Evolutionary conservation across 1,140 invertebrate species (phyloP).

Genomic region (Trachelipus rathkii): DNA sequence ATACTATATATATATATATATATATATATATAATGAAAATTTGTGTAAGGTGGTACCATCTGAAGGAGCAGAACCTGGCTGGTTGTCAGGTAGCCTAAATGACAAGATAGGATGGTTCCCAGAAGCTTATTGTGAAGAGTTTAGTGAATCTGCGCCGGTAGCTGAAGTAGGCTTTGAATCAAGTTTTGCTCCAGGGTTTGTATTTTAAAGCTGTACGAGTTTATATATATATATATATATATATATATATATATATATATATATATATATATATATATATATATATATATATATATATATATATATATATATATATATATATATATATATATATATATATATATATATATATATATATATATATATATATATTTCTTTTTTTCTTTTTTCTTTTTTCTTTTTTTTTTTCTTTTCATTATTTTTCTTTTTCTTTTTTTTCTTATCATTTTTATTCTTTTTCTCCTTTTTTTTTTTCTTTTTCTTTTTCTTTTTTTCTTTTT

Average conservation of each 20-base stretch:
- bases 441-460: too few species aligned
- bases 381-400: too few species aligned
- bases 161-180: too few species aligned
- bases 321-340: constrained; percentile 12
- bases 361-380: too few species aligned
- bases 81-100: constrained; percentile 86
- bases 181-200: too few species aligned
- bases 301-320: constrained; percentile 20
- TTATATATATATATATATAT: constrained; percentile 1
- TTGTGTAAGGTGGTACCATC: background rate
- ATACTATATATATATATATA: too few species aligned
- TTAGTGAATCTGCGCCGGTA: too few species aligned
- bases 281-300: constrained; percentile 19
- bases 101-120: constrained; percentile 95
- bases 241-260: constrained; percentile 17
- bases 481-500: too few species aligned
- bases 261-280: constrained; percentile 5
- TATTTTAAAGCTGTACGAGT: too few species aligned
- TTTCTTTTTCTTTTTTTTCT: too few species aligned
- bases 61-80: constrained; percentile 90
- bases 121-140: constrained; percentile 81
- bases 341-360: background rate
- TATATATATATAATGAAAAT: background rate
- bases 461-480: too few species aligned
- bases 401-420: too few species aligned